These are phyloP conservation scores for Clarias magur DNA, from an alignment of 2,113 vertebrate genomes.

Conservation along the genomic window DNA sequence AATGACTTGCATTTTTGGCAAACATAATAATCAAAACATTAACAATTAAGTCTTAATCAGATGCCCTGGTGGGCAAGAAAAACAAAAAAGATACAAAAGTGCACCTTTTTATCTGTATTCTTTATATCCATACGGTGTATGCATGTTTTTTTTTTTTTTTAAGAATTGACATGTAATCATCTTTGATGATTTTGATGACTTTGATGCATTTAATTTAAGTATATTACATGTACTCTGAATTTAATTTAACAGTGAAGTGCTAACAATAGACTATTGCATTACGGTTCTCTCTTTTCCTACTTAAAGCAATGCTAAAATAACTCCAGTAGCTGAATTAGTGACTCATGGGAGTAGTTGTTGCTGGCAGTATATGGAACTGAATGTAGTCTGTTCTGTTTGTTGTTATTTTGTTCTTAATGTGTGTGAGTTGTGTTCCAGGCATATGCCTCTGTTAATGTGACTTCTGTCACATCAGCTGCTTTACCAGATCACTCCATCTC, in stretches of 20 bases:
- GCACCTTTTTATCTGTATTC: neutral
- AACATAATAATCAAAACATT: too few species aligned
- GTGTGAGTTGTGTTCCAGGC: constrained; percentile 58
- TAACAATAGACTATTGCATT: neutral
- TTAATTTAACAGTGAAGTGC: too few species aligned
- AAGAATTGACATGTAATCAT: neutral
- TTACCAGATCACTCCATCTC: constrained; percentile 60
- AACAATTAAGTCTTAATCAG: neutral
- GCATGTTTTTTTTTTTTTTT: neutral
- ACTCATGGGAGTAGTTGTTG: constrained; percentile 23
- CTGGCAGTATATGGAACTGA: constrained; percentile 20
- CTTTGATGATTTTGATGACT: too few species aligned
- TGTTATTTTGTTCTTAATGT: constrained; percentile 39
- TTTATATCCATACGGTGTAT: neutral
- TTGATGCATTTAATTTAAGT: neutral
- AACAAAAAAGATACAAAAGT: neutral
- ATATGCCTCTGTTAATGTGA: constrained; percentile 67
- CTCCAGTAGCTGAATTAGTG: constrained; percentile 22
- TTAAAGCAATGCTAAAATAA: constrained; percentile 19
- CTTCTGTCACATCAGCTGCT: constrained; percentile 72
- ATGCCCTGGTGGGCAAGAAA: neutral
- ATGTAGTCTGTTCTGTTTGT: constrained; percentile 34
- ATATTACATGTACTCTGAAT: too few species aligned
- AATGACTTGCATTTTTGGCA: too few species aligned
- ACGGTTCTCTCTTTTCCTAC: neutral